These are phyloP conservation scores for Stercorarius parasiticus DNA, from an alignment of 2,113 vertebrate genomes.

Conservation along the genomic window DNA sequence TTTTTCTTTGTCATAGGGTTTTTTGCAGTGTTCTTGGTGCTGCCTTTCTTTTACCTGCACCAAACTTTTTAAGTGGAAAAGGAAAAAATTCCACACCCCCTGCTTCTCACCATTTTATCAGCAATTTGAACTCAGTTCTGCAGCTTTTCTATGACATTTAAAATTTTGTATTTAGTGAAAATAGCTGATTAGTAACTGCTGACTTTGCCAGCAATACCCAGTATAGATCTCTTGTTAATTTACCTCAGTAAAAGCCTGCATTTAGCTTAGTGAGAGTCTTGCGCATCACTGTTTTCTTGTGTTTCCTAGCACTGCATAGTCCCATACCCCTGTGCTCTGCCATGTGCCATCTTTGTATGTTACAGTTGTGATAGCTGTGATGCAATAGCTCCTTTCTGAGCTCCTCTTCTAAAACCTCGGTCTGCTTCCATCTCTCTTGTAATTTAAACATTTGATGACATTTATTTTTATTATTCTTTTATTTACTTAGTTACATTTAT, in stretches of 20 bases:
- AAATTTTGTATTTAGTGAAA: background rate
- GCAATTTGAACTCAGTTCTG: background rate
- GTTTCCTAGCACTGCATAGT: background rate
- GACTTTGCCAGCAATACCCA: background rate
- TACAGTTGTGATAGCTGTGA: background rate
- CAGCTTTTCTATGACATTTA: background rate
- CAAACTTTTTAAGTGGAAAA: background rate
- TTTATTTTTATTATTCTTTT: background rate
- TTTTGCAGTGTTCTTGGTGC: background rate
- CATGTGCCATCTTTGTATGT: background rate
- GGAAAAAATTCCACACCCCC: background rate
- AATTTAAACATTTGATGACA: background rate
- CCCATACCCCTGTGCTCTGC: too few species aligned
- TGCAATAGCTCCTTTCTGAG: background rate
- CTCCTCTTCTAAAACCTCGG: accelerated
- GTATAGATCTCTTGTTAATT: background rate
- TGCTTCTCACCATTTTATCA: background rate
- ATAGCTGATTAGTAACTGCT: background rate
- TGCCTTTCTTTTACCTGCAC: background rate
- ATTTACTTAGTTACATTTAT: background rate
- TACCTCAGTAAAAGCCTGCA: background rate
- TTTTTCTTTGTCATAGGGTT: background rate
- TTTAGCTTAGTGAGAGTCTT: background rate
- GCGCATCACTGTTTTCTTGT: background rate
- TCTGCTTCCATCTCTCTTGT: background rate